Evolutionary conservation across 2,113 vertebrate species (phyloP), one percentile per base, ranked within the genome.

Genomic region (Dicentrarchus labrax): DNA sequence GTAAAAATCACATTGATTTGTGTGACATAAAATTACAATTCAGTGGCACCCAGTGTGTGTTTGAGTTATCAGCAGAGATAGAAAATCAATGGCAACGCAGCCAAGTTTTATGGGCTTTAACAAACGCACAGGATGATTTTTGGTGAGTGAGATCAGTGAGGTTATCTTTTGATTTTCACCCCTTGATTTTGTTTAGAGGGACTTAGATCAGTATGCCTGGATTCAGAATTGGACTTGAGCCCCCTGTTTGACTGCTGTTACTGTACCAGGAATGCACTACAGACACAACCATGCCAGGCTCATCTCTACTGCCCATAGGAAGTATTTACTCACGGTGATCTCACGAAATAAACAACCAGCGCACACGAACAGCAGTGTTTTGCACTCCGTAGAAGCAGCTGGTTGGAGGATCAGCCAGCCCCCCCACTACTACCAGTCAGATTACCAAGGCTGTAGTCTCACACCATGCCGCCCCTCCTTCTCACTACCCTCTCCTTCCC

Each of bases 331-430:
- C 41, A 39, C 13, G 78, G 65, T 62, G 66, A 72, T 51, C 30
- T 67, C 54, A 24, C 5, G 10, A 74, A 72, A 86, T 65, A 84
- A 81, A 80, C 76, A 45, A 47, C 56, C 43, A 62, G n/a, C 45
- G 62, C 47, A 70, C 24, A 69, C 39, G 13, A 62, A 79, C 15
- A 76, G 79, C 67, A 57, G 30, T 76, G 76, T 71, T 76, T 47
- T 70, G 72, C 15, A 19, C 51, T 81, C 70, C 50, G 57, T 62
- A 66, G 80, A 73, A 78, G 87, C 94, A 94, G 93, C 91, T 95
- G 91, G 89, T 92, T 78, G 66, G 77, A 87, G 87, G 90, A 92
- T 93, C 90, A 93, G 59, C 65, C 86, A 65, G 56, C 30, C 70
- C 69, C 75, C 67, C 89, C n/a, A 41, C 76, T 73, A 57, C 75